Conservation (phyloP, 2,797 vertebrate species). For the Cyprinodon diabolis region DNA sequence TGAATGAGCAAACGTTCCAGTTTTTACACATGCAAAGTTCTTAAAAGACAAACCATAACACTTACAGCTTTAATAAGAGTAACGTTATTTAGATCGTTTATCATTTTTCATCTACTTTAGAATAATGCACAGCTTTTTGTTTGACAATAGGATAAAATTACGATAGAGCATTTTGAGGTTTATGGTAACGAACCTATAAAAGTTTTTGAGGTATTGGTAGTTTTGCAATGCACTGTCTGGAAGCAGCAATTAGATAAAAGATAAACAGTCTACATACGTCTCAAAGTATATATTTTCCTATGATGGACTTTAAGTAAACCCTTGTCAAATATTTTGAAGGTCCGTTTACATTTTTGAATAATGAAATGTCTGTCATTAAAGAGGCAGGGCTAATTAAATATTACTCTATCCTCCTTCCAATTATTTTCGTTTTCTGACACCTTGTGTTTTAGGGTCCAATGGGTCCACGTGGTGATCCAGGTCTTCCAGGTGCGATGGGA, state of each 20-base stretch:
- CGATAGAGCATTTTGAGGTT: neutral
- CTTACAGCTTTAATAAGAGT: neutral
- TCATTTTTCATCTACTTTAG: neutral
- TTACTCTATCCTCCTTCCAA: conserved; percentile 10
- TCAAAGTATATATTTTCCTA: conserved; percentile 44
- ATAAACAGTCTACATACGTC: too few relatives aligned
- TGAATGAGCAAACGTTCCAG: neutral
- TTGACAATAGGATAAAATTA: neutral
- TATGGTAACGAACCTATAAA: neutral
- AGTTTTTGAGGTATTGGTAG: neutral
- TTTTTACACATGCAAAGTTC: neutral
- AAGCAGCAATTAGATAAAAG: neutral
- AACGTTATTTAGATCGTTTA: neutral
- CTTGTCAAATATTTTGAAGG: conserved; percentile 24
- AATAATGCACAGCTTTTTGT: neutral
- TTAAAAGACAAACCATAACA: neutral
- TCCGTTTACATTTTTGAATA: conserved; percentile 19
- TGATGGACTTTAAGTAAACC: conserved; percentile 38
- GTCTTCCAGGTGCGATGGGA: conserved; percentile 89
- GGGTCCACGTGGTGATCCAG: conserved; percentile 91
- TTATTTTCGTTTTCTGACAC: conserved; percentile 15
- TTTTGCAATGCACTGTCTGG: neutral
- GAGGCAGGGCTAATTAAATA: conserved; percentile 11
- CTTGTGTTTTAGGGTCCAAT: conserved; percentile 82
- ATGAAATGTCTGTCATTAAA: conserved; percentile 22